A percentile compares a stretch with the other conserved stretches of the same genome.
These are phyloP conservation scores for Pomacea maculata DNA, from an alignment of 1,140 invertebrate species.

Conservation along the genomic window DNA sequence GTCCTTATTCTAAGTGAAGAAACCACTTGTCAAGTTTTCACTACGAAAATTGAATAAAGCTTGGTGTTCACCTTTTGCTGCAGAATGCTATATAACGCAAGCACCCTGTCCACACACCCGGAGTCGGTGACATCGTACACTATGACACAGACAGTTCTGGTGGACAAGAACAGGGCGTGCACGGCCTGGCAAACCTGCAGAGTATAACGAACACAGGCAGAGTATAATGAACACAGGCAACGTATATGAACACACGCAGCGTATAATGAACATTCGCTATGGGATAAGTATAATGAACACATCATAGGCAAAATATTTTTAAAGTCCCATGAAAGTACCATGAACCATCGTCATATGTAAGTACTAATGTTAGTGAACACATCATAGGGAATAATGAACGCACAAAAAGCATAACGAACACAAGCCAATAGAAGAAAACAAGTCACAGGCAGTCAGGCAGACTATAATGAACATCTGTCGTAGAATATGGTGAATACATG, in stretches of 20 bases:
- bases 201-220: not conserved
- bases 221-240: not conserved
- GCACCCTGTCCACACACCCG: not conserved
- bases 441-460: too few species aligned
- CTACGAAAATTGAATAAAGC: not conserved
- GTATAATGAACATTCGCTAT: not conserved
- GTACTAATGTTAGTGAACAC: not conserved
- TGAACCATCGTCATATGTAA: not conserved
- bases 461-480: too few species aligned
- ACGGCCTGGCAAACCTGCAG: not conserved
- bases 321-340: not conserved
- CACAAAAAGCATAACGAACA: too few species aligned
- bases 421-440: too few species aligned
- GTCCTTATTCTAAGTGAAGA: too few species aligned
- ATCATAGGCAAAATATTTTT: too few species aligned
- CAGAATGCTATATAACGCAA: constrained; percentile 2
- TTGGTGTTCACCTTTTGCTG: constrained; percentile 7
- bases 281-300: not conserved
- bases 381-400: not conserved
- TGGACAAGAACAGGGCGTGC: constrained; percentile 8
- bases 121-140: constrained; percentile 12
- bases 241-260: too few species aligned
- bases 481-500: too few species aligned
- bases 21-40: too few species aligned
- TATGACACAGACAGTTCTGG: constrained; percentile 13